phyloP scores from a whole-genome alignment of 1,140 invertebrate genomes.

The Neelides sp. region DNA sequence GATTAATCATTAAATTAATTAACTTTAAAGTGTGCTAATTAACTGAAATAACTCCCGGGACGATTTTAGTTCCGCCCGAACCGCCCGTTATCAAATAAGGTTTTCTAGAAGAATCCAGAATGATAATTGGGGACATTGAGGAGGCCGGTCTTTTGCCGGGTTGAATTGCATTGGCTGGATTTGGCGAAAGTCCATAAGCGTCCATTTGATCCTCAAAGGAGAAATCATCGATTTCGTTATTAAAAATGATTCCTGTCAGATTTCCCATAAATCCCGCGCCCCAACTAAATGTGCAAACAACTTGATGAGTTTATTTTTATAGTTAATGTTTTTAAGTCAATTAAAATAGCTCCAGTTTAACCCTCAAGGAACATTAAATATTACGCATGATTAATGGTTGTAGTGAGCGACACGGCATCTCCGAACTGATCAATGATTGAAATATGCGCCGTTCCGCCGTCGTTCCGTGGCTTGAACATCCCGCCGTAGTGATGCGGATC shows the following conservation, averaged over 20 bases:
- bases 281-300: too few species aligned
- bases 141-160: conserved; percentile 69
- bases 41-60: conserved; percentile 65
- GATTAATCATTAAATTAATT: too few species aligned
- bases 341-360: too few species aligned
- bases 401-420: conserved; percentile 84
- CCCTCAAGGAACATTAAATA: too few species aligned
- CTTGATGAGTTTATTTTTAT: too few species aligned
- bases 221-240: conserved; percentile 94
- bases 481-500: conserved; percentile 56
- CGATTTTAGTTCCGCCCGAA: conserved; percentile 82
- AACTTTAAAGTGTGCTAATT: too few species aligned
- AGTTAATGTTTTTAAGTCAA: too few species aligned
- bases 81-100: conserved; percentile 70
- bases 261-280: conserved; percentile 60
- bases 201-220: conserved; percentile 50
- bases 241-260: conserved; percentile 80
- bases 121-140: conserved; percentile 78
- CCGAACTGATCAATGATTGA: conserved; percentile 78
- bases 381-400: conserved; percentile 85
- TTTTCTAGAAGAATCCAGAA: conserved; percentile 57
- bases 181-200: conserved; percentile 42
- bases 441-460: conserved; percentile 82
- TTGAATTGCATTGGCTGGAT: conserved; percentile 44
- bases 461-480: conserved; percentile 42